Evolutionary conservation across 2,797 vertebrate genomes (phyloP).

Genomic region (Arctocebus calabarensis): DNA sequence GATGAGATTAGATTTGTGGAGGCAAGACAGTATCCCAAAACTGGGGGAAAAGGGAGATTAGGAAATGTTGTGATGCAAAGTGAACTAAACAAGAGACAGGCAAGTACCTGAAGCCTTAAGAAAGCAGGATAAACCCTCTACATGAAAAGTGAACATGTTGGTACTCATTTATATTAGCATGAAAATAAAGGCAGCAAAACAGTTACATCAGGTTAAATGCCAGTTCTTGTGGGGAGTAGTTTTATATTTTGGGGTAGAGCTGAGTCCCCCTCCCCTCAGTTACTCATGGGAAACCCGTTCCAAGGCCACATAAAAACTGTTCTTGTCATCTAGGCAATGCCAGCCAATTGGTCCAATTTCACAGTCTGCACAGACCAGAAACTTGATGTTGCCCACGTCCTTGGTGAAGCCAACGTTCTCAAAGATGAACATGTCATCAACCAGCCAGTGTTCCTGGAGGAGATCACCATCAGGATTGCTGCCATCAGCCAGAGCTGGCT

Average conservation of each 20-base stretch:
- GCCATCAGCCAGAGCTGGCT: conserved; percentile 88
- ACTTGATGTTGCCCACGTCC: conserved; percentile 96
- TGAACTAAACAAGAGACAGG: neutral
- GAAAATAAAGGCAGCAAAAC: neutral
- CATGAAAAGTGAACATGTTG: neutral
- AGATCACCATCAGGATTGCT: conserved; percentile 91
- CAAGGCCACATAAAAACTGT: conserved; percentile 96
- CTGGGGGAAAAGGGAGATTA: neutral
- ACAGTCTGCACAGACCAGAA: conserved; percentile 98
- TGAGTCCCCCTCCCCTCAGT: neutral
- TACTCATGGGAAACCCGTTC: conserved; percentile 95
- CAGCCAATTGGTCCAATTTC: conserved; percentile 99
- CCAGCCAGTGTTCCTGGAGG: conserved; percentile 96
- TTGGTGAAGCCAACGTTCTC: conserved; percentile 99
- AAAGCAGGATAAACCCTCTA: neutral
- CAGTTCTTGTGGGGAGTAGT: conserved; percentile 14
- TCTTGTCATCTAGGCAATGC: conserved; percentile 97
- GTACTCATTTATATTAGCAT: neutral
- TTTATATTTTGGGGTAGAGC: neutral
- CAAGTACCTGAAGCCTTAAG: neutral
- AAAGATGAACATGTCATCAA: conserved; percentile 97
- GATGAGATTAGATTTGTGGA: neutral
- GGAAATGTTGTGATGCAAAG: neutral
- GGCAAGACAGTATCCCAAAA: neutral
- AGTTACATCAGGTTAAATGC: neutral